Evolutionary conservation across 2,797 vertebrate genomes (phyloP).

Genomic region (Oophaga sylvatica): DNA sequence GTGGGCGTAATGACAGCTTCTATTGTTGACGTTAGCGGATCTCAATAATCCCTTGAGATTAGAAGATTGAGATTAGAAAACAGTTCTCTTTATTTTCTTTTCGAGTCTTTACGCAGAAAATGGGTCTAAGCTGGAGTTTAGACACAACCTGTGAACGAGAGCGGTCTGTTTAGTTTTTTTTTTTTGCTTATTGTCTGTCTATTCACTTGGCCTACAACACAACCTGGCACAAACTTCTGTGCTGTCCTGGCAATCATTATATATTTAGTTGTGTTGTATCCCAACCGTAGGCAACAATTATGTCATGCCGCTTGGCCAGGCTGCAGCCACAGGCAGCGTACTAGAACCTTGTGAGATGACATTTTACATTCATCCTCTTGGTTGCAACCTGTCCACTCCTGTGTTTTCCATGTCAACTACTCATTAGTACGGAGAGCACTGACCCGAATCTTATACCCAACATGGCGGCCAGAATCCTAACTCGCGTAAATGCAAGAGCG

Average conservation of each 20-base stretch:
- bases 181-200: neutral
- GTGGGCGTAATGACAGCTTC: no score
- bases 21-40: no score
- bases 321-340: constrained; percentile 10
- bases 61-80: no score
- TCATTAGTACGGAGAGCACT: neutral
- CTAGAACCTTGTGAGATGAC: constrained; percentile 6
- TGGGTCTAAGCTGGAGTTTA: no score
- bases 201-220: constrained; percentile 2
- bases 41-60: no score
- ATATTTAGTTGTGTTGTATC: constrained; percentile 23
- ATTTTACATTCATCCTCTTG: constrained; percentile 5
- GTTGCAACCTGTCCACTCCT: constrained; percentile 7
- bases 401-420: neutral
- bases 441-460: neutral
- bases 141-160: no score
- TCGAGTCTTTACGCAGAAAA: no score
- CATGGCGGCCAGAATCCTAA: neutral
- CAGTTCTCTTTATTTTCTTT: no score
- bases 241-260: constrained; percentile 20
- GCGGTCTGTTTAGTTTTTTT: no score
- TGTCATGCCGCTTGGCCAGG: constrained; percentile 19
- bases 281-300: constrained; percentile 13
- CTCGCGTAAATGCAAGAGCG: neutral
- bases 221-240: neutral